phyloP scores from a whole-genome alignment of 2,888 invertebrate genomes.

The Drosophila cracens region DNA sequence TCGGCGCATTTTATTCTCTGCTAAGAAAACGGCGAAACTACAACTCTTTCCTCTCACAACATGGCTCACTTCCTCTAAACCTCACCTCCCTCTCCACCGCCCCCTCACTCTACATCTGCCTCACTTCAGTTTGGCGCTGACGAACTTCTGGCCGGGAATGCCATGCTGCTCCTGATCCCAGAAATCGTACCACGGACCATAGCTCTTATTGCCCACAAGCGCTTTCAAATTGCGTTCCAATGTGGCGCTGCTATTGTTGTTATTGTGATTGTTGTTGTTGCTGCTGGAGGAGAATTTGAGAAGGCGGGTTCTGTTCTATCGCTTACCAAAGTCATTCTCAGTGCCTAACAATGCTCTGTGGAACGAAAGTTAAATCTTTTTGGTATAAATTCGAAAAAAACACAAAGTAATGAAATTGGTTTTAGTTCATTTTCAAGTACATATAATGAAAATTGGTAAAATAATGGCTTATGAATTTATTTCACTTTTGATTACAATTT shows the following conservation, averaged over 20 bases:
- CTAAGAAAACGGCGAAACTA: conserved; percentile 81
- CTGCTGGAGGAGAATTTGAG: conserved; percentile 76
- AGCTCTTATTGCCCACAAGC: conserved; percentile 86
- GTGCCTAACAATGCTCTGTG: too few relatives aligned
- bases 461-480: neutral
- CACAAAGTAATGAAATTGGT: neutral
- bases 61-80: conserved; percentile 1
- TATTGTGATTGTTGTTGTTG: conserved; percentile 33
- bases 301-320: too few relatives aligned
- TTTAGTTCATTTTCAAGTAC: neutral
- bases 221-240: conserved; percentile 69
- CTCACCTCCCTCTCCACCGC: neutral
- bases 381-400: too few relatives aligned
- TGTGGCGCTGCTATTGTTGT: conserved; percentile 62
- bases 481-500: neutral
- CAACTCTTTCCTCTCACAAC: conserved; percentile 13
- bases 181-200: conserved; percentile 95
- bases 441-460: neutral
- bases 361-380: too few relatives aligned
- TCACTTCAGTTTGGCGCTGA: conserved; percentile 70
- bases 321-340: too few relatives aligned
- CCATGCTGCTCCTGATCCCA: conserved; percentile 87
- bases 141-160: conserved; percentile 59
- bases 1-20: conserved; percentile 78
- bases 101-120: neutral